Conservation (phyloP, 2,113 vertebrate species). For the Callithrix jacchus region DNA sequence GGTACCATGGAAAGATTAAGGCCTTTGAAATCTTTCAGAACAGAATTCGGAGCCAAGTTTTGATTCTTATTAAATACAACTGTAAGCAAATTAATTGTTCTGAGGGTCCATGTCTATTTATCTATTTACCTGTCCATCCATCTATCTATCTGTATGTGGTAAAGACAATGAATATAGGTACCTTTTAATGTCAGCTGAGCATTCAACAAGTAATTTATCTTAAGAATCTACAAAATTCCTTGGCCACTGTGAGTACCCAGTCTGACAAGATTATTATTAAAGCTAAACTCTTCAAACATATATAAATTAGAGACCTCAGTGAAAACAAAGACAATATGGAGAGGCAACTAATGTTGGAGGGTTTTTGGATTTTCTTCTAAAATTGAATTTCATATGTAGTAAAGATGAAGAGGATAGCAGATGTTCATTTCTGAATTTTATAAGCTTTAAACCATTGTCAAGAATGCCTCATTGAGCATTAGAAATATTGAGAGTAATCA, state of each 20-base stretch:
- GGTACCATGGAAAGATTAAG: neutral
- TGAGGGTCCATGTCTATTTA: neutral
- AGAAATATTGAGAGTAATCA: slow-evolving; percentile 6
- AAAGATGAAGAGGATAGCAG: neutral
- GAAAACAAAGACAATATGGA: neutral
- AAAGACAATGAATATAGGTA: neutral
- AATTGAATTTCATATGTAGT: neutral
- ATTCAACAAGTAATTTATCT: slow-evolving; percentile 1
- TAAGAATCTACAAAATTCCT: neutral
- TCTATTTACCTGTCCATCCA: neutral
- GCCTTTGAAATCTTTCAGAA: neutral
- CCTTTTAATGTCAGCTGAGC: neutral
- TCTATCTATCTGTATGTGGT: neutral
- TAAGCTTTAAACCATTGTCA: neutral
- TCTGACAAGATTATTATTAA: neutral
- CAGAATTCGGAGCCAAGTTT: neutral
- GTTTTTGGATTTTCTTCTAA: slow-evolving; percentile 7
- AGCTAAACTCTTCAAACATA: neutral
- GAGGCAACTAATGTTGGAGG: neutral
- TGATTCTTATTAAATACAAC: neutral
- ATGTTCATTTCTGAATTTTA: neutral
- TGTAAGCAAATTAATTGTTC: neutral
- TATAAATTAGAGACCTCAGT: neutral
- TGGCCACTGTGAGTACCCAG: neutral
- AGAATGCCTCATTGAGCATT: slow-evolving; percentile 33